Percentiles rank a stretch among this genome's conserved stretches.
These are phyloP conservation scores for Sarcophaga carnaria DNA, from an alignment of 2,888 invertebrate genomes.

Conservation along the genomic window DNA sequence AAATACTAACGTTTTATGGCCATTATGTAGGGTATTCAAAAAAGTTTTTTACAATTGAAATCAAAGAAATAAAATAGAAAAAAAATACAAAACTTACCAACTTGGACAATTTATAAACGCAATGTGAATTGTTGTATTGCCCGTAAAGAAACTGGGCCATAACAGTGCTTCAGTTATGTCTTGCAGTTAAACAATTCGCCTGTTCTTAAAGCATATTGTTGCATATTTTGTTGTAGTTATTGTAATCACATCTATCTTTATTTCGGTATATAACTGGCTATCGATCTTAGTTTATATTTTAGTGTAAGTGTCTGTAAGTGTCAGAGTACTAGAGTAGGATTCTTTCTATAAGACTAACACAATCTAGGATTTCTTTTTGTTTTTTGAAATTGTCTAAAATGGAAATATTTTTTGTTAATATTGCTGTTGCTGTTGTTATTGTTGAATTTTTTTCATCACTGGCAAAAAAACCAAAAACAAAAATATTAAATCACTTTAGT, in stretches of 20 bases:
- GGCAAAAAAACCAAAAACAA: constrained; percentile 9
- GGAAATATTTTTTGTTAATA: not conserved
- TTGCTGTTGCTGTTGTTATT: not conserved
- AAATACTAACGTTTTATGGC: not conserved
- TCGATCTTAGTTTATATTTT: not conserved
- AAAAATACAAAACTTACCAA: constrained; percentile 49
- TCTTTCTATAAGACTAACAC: constrained; percentile 2
- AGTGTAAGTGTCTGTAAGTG: constrained; percentile 28
- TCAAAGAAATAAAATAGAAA: constrained; percentile 13
- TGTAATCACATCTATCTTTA: constrained; percentile 35
- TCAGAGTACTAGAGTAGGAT: not conserved
- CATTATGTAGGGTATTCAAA: constrained; percentile 26
- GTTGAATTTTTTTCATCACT: constrained; percentile 9
- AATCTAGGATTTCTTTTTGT: constrained; percentile 24
- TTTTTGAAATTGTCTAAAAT: not conserved
- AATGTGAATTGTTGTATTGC: constrained; percentile 65
- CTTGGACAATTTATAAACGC: constrained; percentile 68
- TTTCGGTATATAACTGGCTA: constrained; percentile 36
- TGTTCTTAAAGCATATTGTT: constrained; percentile 13
- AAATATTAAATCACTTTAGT: constrained; percentile 61
- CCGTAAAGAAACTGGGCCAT: constrained; percentile 67
- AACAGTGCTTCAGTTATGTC: constrained; percentile 50
- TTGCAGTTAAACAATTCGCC: constrained; percentile 21
- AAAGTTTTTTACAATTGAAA: not conserved
- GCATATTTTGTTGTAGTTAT: not conserved